phyloP scores from a whole-genome alignment of 2,888 invertebrate species.

The Beris morrisii region DNA sequence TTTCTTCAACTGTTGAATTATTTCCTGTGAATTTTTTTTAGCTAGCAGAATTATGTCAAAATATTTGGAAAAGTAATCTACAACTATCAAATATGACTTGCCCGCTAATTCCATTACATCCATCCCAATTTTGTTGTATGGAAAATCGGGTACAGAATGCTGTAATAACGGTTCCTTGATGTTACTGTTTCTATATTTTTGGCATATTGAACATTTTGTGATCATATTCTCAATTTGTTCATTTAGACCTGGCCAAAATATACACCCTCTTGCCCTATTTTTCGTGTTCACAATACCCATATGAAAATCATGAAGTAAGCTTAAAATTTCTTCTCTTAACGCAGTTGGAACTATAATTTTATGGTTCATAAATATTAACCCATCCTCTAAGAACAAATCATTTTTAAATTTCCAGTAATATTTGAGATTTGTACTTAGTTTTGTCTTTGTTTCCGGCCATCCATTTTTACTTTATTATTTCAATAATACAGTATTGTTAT shows the following conservation, averaged over 20 bases:
- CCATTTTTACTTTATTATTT: no score
- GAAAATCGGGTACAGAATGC: constrained; percentile 18
- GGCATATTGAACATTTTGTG: constrained; percentile 25
- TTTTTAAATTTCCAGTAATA: constrained; percentile 42
- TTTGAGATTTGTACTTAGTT: constrained; percentile 37
- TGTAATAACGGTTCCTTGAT: constrained; percentile 4
- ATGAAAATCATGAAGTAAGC: constrained; percentile 21
- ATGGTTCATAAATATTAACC: constrained; percentile 41
- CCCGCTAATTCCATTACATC: constrained; percentile 37
- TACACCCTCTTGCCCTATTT: constrained; percentile 21
- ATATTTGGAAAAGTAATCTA: constrained; percentile 35
- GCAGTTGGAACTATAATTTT: constrained; percentile 35
- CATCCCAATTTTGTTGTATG: constrained; percentile 30
- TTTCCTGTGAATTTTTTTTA: constrained; percentile 38
- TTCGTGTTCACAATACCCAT: constrained; percentile 34
- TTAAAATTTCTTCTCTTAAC: not conserved
- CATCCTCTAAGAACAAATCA: constrained; percentile 41
- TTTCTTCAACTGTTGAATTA: constrained; percentile 35
- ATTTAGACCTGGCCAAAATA: constrained; percentile 32
- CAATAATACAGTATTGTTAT: no score
- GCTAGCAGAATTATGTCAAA: constrained; percentile 37
- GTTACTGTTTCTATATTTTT: constrained; percentile 18
- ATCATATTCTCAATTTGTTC: constrained; percentile 26
- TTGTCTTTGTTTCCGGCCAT: no score
- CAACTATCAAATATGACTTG: constrained; percentile 3